These are phyloP conservation scores for Andrena chrysosceles DNA, from an alignment of 2,888 invertebrate species.

Conservation along the genomic window DNA sequence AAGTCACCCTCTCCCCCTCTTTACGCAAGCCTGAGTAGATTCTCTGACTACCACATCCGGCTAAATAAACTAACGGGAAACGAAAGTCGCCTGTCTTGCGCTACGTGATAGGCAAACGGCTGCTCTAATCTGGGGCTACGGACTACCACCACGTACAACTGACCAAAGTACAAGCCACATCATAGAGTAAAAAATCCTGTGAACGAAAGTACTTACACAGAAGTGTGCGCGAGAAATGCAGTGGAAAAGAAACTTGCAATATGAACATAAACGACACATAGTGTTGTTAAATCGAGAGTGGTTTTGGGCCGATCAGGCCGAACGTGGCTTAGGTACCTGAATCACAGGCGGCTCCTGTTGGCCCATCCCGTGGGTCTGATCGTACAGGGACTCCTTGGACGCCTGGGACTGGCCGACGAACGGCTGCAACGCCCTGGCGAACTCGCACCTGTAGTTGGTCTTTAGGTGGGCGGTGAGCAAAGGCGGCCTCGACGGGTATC, in stretches of 20 bases:
- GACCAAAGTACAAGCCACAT: constrained; percentile 57
- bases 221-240: constrained; percentile 64
- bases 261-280: constrained; percentile 55
- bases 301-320: constrained; percentile 15
- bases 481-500: constrained; percentile 86
- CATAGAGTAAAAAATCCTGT: constrained; percentile 63
- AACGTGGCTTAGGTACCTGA: constrained; percentile 72
- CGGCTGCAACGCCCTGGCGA: constrained; percentile 88
- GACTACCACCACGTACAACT: constrained; percentile 57
- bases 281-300: constrained; percentile 40
- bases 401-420: constrained; percentile 85
- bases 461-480: constrained; percentile 78
- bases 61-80: constrained; percentile 51
- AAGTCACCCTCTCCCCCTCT: not conserved
- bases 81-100: constrained; percentile 42
- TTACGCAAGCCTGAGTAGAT: constrained; percentile 33
- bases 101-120: constrained; percentile 50
- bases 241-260: constrained; percentile 69
- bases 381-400: constrained; percentile 79
- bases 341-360: constrained; percentile 77
- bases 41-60: constrained; percentile 56
- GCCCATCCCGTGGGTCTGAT: constrained; percentile 75
- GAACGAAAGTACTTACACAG: constrained; percentile 65
- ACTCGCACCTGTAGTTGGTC: constrained; percentile 88
- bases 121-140: constrained; percentile 51